Conservation (phyloP, 2,113 vertebrate species). For the Sus scrofa region T2T-Sscrofa CM000826.6:85243001-85243500, state of each 20-base stretch:
- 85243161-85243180: neutral
- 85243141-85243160: neutral
- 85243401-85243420: slow-evolving; percentile 78
- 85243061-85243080: no score
- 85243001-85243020: no score
- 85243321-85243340: slow-evolving; percentile 82
- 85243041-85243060: no score
- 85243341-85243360: slow-evolving; percentile 80
- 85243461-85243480: slow-evolving; percentile 62
- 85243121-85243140: no score
- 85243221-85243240: slow-evolving; percentile 72
- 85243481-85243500: slow-evolving; percentile 55
- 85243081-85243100: no score
- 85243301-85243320: slow-evolving; percentile 80
- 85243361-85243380: slow-evolving; percentile 83
- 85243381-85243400: slow-evolving; percentile 84
- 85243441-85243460: slow-evolving; percentile 58
- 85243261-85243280: slow-evolving; percentile 78
- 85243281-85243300: slow-evolving; percentile 79
- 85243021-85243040: no score
- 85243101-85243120: no score
- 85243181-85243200: neutral
- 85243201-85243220: slow-evolving; percentile 70
- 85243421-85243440: slow-evolving; percentile 67
- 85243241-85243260: slow-evolving; percentile 75